Evolutionary conservation across 2,888 invertebrate genomes (phyloP), one percentile per base, ranked within the genome.

Genomic region (Eristalinus aeneus): DNA sequence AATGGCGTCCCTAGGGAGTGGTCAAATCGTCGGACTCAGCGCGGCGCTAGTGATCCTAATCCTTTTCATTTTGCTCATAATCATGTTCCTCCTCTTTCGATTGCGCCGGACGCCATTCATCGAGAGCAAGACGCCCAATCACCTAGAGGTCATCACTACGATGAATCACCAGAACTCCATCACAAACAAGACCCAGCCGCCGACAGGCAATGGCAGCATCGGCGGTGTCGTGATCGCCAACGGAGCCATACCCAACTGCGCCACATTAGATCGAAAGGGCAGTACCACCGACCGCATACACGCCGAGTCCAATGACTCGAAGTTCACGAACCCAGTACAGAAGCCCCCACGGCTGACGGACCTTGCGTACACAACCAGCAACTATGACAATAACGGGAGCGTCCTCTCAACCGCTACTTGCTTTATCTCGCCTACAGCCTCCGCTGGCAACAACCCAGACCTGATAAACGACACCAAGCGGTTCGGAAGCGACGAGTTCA

Each of bases 11-110:
- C 93, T 97, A 80, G 97, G 96, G 64, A 96, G 96, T 88, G 96
- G 97, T 9, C 97, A 97, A 92, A 97, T 97, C 89, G 97, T 97
- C 23, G 97, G 97, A 54, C 93, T 97, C 74, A 96, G 97, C 89
- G 97, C 96, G 0, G 97, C 97, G 12, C 93, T 97, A 81, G 96
- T 97, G 79, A 94, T 96, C 23, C 94, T 97, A 32, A 95, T 97
- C 86, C 93, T 97, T 63, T 94, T 96, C 86, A 96, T 97, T 88
- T 93, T 96, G 61, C 93, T 97, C 67, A 93, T 95, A 20, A 95
- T 96, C 77, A 94, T 97, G 84, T 95, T 97, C 88, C 94, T 97
- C 76, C 94, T 97, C 89, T 94, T 97, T 63, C 94, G 97, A 61
- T 93, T 97, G 88, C 94, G 96, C 65, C 94, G 96, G n/a, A 94